Base-by-base conservation (phyloP, 2,797 vertebrate species). In the Melanotaenia maccullochi region DNA sequence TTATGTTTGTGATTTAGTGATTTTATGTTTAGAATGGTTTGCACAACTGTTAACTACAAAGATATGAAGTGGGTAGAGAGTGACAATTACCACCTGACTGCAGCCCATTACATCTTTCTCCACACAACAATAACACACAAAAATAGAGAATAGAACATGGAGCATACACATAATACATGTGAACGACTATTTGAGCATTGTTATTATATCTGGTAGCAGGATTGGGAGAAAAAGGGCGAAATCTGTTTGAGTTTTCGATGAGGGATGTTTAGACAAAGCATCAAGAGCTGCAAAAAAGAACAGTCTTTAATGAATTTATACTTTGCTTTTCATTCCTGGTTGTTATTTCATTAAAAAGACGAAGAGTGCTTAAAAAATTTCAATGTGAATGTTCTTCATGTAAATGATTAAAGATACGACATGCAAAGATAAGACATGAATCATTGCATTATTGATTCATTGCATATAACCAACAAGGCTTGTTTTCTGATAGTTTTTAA, bases 1-100 rank as follows among this genome's bases (percentile, higher is more conserved):
- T 65, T 60, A 12, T 52, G 30, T n/a, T 65, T 70, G 44, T 61
- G 3, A 65, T 54, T 44, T 24, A 25, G 11, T 22, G n/a, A 65
- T n/a, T 75, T 65, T 36, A 49, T 25, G 1, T 62, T 65, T 20
- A 5, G 28, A 3, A 18, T 44, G 35, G 20, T 63, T 71, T 38
- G 18, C 18, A 42, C 3, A 57, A 1, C 9, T 33, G 40, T 16
- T 25, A 16, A 38, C 14, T 18, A 35, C 9, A 47, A 44, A 61
- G 12, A 16, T 18, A 4, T 55, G 51, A 54, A 54, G 2, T 55
- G 22, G 22, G 52, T 13, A 28, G 24, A 32, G 14, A 3, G 5
- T 18, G 16, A 32, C 14, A 14, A 30, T 32, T 30, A 56, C 2
- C 54, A 18, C 54, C 28, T 28, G 28, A 49, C 5, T 47, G 18